phyloP scores from a whole-genome alignment of 2,888 invertebrate genomes.

The Chrysodeixis includens region DNA sequence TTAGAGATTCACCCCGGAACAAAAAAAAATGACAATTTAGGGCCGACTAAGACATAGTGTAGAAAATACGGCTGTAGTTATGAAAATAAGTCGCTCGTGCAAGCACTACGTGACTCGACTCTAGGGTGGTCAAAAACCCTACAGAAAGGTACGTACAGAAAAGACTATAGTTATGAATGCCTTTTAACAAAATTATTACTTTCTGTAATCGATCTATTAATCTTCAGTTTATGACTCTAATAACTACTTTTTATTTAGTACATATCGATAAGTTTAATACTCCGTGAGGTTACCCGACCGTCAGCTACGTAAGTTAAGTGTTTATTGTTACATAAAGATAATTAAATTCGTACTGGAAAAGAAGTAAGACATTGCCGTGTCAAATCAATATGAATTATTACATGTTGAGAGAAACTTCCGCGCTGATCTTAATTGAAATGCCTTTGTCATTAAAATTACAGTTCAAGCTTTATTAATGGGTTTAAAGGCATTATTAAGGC shows the following conservation, averaged over 20 bases:
- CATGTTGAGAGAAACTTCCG: background rate
- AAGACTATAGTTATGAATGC: too few relatives aligned
- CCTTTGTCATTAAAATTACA: background rate
- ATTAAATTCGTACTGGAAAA: background rate
- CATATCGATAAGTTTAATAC: background rate
- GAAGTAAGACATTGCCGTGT: background rate
- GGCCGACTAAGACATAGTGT: too few relatives aligned
- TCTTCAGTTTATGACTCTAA: too few relatives aligned
- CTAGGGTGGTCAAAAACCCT: too few relatives aligned
- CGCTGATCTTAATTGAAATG: constrained; percentile 2
- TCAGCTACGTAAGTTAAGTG: background rate
- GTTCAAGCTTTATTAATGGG: background rate
- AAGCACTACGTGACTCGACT: too few relatives aligned
- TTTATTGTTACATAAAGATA: background rate
- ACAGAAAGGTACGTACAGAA: too few relatives aligned
- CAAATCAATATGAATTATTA: background rate
- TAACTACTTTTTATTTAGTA: background rate
- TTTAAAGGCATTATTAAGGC: background rate
- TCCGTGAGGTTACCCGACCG: background rate
- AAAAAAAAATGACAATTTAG: too few relatives aligned
- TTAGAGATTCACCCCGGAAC: too few relatives aligned
- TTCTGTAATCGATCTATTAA: too few relatives aligned
- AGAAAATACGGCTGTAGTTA: too few relatives aligned
- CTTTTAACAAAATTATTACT: too few relatives aligned
- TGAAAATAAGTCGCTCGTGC: too few relatives aligned